Conservation (phyloP, 1,140 invertebrate genomes). For the Zaprionus africanus region DNA sequence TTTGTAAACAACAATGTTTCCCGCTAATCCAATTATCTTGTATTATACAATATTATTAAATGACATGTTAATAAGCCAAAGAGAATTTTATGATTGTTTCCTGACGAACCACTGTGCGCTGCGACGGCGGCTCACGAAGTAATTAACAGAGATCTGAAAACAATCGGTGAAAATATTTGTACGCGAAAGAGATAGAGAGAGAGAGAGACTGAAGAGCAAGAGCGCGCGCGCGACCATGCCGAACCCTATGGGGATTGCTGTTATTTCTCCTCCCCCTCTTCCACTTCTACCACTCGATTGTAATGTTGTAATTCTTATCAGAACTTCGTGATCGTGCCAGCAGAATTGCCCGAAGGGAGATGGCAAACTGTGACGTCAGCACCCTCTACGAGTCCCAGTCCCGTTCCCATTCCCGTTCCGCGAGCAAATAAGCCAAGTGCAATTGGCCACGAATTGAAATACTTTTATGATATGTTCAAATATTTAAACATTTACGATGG, state of each 20-base stretch:
- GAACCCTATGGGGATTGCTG: neutral
- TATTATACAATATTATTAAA: neutral
- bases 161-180: constrained; percentile 26
- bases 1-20: neutral
- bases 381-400: neutral
- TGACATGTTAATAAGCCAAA: neutral
- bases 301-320: constrained; percentile 26
- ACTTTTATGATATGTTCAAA: constrained; percentile 53
- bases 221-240: constrained; percentile 16
- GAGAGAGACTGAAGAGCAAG: neutral
- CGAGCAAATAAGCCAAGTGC: constrained; percentile 33
- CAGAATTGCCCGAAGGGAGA: neutral
- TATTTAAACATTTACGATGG: constrained; percentile 56
- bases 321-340: neutral
- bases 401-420: constrained; percentile 2
- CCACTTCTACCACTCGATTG: neutral
- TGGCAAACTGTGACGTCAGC: constrained; percentile 35
- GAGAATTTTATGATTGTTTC: neutral
- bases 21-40: neutral
- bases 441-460: constrained; percentile 37
- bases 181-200: neutral
- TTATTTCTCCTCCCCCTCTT: neutral
- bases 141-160: constrained; percentile 42
- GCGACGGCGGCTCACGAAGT: constrained; percentile 1
- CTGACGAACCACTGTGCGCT: constrained; percentile 26